Evolutionary conservation across 1,140 invertebrate genomes (phyloP), one percentile per base, ranked within the genome.

Genomic region (Camponotus vicinus): DNA sequence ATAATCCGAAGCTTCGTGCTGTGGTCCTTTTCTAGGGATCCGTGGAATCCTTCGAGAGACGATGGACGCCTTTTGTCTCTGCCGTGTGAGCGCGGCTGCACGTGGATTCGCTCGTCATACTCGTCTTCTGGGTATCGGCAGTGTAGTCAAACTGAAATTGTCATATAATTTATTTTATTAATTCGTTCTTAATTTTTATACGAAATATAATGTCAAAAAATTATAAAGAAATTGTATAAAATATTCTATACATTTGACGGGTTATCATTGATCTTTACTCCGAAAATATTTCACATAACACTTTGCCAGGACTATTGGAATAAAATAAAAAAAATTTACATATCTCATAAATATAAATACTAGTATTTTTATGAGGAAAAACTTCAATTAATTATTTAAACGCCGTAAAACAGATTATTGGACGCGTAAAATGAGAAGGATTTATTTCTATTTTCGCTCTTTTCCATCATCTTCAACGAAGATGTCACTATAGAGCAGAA

Each of bases 1-100:
- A 92, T 94, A 94, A 93, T 92, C 86, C 89, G 84, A 89, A 92
- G 86, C 89, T 92, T 88, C 86, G 85, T 79, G 82, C 89, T 21
- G 71, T 57, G 79, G 69, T 88, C 86, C 70, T 88, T 85, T 92
- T 87, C 88, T 86, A 79, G 86, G 85, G 84, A 91, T 91, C 88
- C 86, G 66, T 88, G 79, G 87, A 90, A 88, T 92, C 78, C 64
- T 88, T 66, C 69, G 64, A 75, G 45, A 88, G 67, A 40, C 76
- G 66, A 75, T 78, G 73, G 42, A 76, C 59, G 70, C 63, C 89
- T 89, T 87, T 89, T 85, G 86, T 90, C 88, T 85, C 88, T 80
- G 75, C 79, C 73, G 57, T 69, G 82, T 69, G 82, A 85, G 18
- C 27, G 85, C 52, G 55, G 61, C 63, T 67, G 45, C 69, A 42